These are phyloP conservation scores for Eutolmus rufibarbis DNA, from an alignment of 2,888 invertebrate species.

Conservation along the genomic window DNA sequence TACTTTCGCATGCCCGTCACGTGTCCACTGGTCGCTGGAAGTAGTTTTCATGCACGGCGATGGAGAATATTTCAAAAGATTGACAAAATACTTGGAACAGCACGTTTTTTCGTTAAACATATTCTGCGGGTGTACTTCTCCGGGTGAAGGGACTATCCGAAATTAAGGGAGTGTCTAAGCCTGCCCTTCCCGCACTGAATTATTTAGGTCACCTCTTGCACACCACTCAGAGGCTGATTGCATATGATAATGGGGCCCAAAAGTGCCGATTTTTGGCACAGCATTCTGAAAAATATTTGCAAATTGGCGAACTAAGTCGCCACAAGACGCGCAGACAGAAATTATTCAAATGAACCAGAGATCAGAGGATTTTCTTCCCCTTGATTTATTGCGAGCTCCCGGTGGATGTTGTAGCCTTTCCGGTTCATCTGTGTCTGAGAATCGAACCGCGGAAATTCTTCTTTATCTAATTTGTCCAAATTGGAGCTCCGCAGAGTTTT, in stretches of 20 bases:
- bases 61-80: not conserved
- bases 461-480: constrained; percentile 29
- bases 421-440: not conserved
- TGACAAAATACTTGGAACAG: not conserved
- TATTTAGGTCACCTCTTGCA: not conserved
- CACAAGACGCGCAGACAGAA: not conserved
- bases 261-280: constrained; percentile 32
- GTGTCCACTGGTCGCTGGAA: not conserved
- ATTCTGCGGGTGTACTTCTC: not conserved
- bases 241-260: constrained; percentile 41
- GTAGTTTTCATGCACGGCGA: not conserved
- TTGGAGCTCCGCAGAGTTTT: not conserved
- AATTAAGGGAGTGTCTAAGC: not conserved
- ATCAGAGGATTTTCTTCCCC: constrained; percentile 15
- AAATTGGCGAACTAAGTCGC: not conserved
- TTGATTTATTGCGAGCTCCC: not conserved
- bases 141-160: not conserved
- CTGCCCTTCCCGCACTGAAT: not conserved
- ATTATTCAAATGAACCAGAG: constrained; percentile 27
- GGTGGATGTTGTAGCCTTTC: constrained; percentile 28
- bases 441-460: constrained; percentile 38
- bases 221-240: constrained; percentile 5
- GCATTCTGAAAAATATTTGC: not conserved
- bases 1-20: constrained; percentile 1
- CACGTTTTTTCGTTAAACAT: constrained; percentile 25